phyloP scores from a whole-genome alignment of 2,113 vertebrate genomes.

The Echinops telfairi region DNA sequence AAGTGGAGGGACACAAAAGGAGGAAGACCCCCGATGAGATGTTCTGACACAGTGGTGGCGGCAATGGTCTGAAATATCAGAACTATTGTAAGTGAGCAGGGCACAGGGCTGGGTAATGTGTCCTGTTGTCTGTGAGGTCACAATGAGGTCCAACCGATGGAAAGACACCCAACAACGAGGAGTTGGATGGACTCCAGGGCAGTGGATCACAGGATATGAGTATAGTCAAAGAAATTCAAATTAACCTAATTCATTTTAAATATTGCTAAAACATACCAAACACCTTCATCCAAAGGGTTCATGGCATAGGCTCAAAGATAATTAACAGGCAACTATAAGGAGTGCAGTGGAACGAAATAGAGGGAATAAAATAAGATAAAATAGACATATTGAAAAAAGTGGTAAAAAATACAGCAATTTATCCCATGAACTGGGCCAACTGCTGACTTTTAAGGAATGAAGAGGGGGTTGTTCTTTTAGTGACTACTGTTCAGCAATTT shows the following conservation, averaged over 20 bases:
- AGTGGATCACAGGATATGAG: too few species aligned
- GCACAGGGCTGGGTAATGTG: too few species aligned
- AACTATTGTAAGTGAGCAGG: too few species aligned
- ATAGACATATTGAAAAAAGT: background rate
- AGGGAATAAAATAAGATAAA: conserved; percentile 3
- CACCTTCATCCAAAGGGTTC: background rate
- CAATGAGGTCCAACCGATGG: too few species aligned
- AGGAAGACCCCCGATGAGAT: too few species aligned
- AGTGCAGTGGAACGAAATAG: background rate
- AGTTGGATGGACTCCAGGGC: too few species aligned
- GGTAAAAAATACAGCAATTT: background rate
- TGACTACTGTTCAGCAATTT: background rate
- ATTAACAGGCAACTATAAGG: background rate
- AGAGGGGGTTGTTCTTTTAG: background rate
- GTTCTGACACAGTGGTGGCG: too few species aligned
- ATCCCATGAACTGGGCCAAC: background rate
- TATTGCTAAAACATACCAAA: background rate
- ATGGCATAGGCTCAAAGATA: background rate
- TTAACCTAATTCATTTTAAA: background rate
- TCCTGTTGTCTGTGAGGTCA: too few species aligned
- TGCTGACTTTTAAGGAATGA: background rate
- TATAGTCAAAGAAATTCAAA: background rate
- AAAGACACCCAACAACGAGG: too few species aligned
- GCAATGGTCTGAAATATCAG: too few species aligned
- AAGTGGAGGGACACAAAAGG: too few species aligned